Evolutionary conservation across 2,888 invertebrate species (phyloP), one percentile per base, ranked within the genome.

Genomic region (Tolmerus cingulatus): DNA sequence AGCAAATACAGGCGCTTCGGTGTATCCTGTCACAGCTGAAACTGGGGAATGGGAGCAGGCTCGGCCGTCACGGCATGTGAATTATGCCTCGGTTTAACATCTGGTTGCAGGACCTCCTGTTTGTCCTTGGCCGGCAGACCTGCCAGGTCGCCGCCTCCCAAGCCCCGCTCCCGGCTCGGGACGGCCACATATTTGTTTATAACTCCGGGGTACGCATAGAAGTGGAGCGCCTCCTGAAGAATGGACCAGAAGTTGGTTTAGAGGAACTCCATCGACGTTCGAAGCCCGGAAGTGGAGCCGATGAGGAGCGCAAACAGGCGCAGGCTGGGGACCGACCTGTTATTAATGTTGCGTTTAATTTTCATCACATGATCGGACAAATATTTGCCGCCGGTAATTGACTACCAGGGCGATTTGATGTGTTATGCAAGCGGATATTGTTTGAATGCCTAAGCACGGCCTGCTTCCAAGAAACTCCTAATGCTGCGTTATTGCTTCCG

Each of bases 281-380:
- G 30, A n/a, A 16, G n/a, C 51, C 78, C 55, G 51, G 86, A 27
- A 74, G 74, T 79, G 74, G 51, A 86, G 19, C 74, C 37, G 74
- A 81, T 79, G n/a, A 14, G 37, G 51, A 87, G 40, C 40, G 74
- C 30, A 81, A 81, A 79, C 55, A 79, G 19, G 79, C 23, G 57
- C 78, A 19, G 19, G 30, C 30, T 23, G 87, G 40, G 81, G n/a
- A 87, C 74, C 30, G 74, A n/a, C 23, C 46, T 76, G 77, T 87
- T 82, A 87, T 87, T 84, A 87, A 87, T 87, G 79, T 82, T 81
- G 76, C 87, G 87, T 87, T 87, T 87, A 87, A 87, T 87, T 87
- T 87, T 82, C 87, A 87, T 87, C 87, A 82, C 87, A 87, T 87
- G 82, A 87, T 82, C 74, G 82, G 66, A 74, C 76, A 87, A 87